Conservation (phyloP, 64 coral and sea anemone species). For the Acropora tenuis region DNA sequence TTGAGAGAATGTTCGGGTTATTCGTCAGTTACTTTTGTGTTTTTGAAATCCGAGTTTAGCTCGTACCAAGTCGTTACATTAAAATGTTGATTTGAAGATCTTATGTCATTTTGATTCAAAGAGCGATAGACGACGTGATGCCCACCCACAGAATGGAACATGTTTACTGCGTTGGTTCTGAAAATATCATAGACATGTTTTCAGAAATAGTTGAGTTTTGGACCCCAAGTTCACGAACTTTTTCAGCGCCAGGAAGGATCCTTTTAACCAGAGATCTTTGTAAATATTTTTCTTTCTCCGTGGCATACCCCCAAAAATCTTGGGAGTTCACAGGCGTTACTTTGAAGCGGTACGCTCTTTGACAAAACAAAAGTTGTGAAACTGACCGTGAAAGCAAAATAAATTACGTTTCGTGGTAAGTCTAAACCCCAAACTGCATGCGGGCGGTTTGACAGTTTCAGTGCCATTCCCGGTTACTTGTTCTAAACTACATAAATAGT, state of each 20-base stretch:
- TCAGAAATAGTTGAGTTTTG: not conserved
- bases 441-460: not conserved
- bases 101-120: not conserved
- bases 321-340: not conserved
- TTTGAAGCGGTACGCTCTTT: conserved; percentile 9
- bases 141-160: not conserved
- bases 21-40: conserved; percentile 25
- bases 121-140: not conserved
- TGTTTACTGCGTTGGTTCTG: not conserved
- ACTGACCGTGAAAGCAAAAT: conserved; percentile 1
- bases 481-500: not conserved
- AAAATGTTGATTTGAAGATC: not conserved
- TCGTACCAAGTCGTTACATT: not conserved
- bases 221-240: not conserved
- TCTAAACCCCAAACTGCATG: not conserved
- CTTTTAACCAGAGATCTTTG: not conserved
- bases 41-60: not conserved
- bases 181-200: not conserved
- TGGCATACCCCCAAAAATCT: not conserved
- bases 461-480: conserved; percentile 1
- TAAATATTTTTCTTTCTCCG: conserved; percentile 5
- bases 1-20: conserved; percentile 39
- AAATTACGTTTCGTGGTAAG: not conserved
- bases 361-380: not conserved
- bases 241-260: conserved; percentile 15